Conservation (phyloP, 2,888 invertebrate species). For the Phaedon cochleariae region DNA sequence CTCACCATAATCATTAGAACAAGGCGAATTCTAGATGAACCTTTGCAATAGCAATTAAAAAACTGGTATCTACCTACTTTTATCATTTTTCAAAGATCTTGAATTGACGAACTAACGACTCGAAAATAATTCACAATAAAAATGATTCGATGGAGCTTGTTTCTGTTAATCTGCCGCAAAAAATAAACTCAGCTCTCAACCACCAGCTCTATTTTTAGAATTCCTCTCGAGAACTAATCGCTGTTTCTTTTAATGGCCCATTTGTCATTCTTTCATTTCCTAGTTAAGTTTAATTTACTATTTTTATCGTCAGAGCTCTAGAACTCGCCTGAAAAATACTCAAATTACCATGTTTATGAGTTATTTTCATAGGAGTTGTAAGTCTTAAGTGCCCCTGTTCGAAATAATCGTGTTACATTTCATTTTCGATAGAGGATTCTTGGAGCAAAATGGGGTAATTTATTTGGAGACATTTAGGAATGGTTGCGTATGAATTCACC, state of each 20-base stretch:
- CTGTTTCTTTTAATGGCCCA: slow-evolving; percentile 29
- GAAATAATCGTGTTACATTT: slow-evolving; percentile 23
- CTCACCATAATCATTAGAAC: too few relatives aligned
- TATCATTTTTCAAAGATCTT: too few relatives aligned
- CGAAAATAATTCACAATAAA: slow-evolving; percentile 14
- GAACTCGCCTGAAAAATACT: slow-evolving; percentile 22
- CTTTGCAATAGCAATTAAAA: too few relatives aligned
- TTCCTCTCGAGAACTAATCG: slow-evolving; percentile 19
- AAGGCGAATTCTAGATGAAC: too few relatives aligned
- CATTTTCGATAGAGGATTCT: slow-evolving; percentile 11
- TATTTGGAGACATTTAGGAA: slow-evolving; percentile 11
- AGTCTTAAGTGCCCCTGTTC: slow-evolving; percentile 20
- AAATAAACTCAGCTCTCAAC: slow-evolving; percentile 11
- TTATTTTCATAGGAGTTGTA: slow-evolving; percentile 27
- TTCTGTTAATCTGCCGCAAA: slow-evolving; percentile 17
- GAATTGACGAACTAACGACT: slow-evolving; percentile 6
- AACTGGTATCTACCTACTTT: too few relatives aligned
- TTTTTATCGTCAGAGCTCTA: slow-evolving; percentile 24
- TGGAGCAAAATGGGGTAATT: slow-evolving; percentile 22
- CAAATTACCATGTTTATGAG: slow-evolving; percentile 29
- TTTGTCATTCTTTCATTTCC: slow-evolving; percentile 36
- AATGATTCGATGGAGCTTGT: slow-evolving; percentile 7
- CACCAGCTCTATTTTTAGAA: slow-evolving; percentile 25
- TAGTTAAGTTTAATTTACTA: slow-evolving; percentile 34
- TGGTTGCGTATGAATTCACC: background rate